Evolutionary conservation across 2,113 vertebrate genomes (phyloP).

Genomic region (Edolisoma coerulescens): DNA sequence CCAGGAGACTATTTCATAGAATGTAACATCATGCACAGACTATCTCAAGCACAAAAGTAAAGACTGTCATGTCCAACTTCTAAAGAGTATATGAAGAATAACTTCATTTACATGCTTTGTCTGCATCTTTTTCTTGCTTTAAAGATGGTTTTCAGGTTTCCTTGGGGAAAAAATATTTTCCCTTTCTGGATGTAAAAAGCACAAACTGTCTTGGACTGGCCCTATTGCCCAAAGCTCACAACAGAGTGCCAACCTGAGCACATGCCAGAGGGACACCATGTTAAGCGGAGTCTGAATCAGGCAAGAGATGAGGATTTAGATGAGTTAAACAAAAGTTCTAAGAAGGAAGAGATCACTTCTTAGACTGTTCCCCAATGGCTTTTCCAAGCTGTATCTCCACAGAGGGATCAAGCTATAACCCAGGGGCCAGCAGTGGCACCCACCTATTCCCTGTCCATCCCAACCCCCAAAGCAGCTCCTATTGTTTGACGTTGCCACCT

Average conservation of each 20-base stretch:
- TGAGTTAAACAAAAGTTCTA: background rate
- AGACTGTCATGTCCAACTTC: background rate
- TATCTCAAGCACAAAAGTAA: background rate
- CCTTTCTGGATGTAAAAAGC: background rate
- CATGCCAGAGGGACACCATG: accelerated
- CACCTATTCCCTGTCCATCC: background rate
- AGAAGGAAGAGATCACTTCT: background rate
- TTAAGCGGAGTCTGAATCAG: background rate
- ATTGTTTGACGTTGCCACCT: background rate
- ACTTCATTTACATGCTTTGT: background rate
- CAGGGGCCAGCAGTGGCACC: background rate
- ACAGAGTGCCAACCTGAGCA: background rate
- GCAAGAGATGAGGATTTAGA: background rate
- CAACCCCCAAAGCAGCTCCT: background rate
- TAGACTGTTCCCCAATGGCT: background rate
- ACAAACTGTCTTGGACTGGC: background rate
- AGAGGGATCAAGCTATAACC: background rate
- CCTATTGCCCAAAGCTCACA: background rate
- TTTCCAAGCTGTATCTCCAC: background rate
- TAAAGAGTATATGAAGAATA: background rate
- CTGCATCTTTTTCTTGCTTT: background rate
- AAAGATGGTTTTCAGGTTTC: background rate
- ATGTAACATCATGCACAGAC: background rate
- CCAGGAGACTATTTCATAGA: background rate
- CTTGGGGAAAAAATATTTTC: background rate